phyloP scores from a whole-genome alignment of 2,113 vertebrate genomes.

The Potamarius usumacintae region DNA sequence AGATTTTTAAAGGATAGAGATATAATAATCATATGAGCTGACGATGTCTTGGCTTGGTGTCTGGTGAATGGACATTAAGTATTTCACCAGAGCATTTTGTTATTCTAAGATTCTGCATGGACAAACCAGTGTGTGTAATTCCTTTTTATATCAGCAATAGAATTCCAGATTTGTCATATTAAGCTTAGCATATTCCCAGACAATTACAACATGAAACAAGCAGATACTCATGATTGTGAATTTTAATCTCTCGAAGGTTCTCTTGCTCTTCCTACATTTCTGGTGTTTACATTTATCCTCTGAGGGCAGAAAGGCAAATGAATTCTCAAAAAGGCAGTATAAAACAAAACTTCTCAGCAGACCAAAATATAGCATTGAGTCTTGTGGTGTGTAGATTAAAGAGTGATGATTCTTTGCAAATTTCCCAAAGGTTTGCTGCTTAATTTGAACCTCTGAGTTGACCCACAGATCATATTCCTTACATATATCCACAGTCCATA shows the following conservation, averaged over 20 bases:
- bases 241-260: conserved; percentile 50
- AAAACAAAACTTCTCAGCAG: not conserved
- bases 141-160: conserved; percentile 45
- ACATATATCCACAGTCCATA: not conserved
- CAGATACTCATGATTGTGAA: conserved; percentile 46
- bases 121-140: conserved; percentile 36
- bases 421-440: not conserved
- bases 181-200: conserved; percentile 50
- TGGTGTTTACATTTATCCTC: not conserved
- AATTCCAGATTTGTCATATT: conserved; percentile 48
- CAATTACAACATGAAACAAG: conserved; percentile 49
- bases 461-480: not conserved
- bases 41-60: not conserved
- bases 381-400: not conserved
- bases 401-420: not conserved
- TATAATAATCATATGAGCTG: not conserved
- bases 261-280: conserved; percentile 3
- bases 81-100: not conserved
- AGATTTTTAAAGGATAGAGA: not conserved
- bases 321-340: not conserved
- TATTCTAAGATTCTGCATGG: not conserved
- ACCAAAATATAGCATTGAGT: not conserved
- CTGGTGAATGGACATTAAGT: not conserved
- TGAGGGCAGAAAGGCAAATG: not conserved
- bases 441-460: not conserved